These are phyloP conservation scores for Eilema griseolum DNA, from an alignment of 2,888 invertebrate species.

Conservation along the genomic window DNA sequence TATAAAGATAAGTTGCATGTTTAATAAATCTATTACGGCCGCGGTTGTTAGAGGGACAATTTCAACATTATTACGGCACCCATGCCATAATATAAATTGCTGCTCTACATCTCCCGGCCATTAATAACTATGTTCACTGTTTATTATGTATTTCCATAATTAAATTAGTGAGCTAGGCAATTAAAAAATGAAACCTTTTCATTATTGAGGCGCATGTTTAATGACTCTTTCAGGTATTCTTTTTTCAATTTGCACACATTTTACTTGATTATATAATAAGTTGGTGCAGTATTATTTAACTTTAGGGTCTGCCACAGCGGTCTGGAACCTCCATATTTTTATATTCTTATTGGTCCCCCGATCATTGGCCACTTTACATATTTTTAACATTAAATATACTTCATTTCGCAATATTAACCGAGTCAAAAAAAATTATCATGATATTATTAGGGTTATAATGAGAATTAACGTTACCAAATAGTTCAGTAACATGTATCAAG, in stretches of 20 bases:
- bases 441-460: constrained; percentile 25
- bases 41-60: not conserved
- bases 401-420: constrained; percentile 27
- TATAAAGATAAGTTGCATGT: constrained; percentile 1
- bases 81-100: not conserved
- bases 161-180: not conserved
- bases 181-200: not conserved
- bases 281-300: not conserved
- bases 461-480: constrained; percentile 23
- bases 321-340: too few species aligned
- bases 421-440: constrained; percentile 14
- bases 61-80: not conserved
- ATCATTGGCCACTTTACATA: not conserved
- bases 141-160: not conserved
- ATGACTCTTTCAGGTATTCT: not conserved
- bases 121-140: not conserved
- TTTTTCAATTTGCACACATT: not conserved
- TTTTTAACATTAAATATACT: constrained; percentile 8
- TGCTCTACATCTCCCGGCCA: not conserved
- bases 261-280: not conserved
- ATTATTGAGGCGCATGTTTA: not conserved
- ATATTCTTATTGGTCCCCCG: not conserved
- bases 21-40: not conserved
- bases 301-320: not conserved
- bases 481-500: constrained; percentile 10